Base-by-base conservation (phyloP, 2,113 vertebrate species). In the Pelodiscus sinensis region DNA sequence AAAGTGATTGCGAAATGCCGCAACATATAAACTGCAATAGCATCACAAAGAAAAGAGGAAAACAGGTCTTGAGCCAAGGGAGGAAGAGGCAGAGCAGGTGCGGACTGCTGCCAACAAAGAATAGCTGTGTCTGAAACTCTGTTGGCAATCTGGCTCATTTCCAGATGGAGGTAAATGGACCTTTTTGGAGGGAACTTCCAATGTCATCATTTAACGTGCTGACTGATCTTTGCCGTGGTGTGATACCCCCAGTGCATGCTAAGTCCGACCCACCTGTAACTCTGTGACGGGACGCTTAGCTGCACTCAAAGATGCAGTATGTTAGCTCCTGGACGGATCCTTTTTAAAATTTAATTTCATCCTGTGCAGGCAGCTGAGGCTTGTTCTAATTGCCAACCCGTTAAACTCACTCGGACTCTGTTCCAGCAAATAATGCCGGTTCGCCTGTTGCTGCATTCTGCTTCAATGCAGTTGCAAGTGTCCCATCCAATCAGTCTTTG, bases 61-160 rank as follows among this genome's bases (percentile, higher is more conserved):
- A 51, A 82, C 88, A 57, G 73, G 84, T 56, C 81, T 93, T 21
- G 94, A 86, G 93, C 75, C 78, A 73, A 90, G 87, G 14, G 87
- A 92, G 44, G 90, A 94, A 92, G 94, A 94, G 65, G n/a, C 94
- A 90, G 81, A 94, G 89, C 93, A 97, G 96, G 92, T 96, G 93
- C 94, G 90, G 95, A 89, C 92, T 93, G 87, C 95, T 97, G 88
- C 92, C 81, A 84, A 84, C 93, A 92, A 79, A 90, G 82, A 95
- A 95, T 93, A 89, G 96, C 85, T 85, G 75, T 29, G 92, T 92
- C 71, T 84, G 91, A 73, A 86, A 88, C 81, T 50, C 87, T 92
- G 92, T 86, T 94, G 92, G 90, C 87, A 58, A 52, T 68, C 31
- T 50, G 86, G 92, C 85, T 90, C 95, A 90, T 93, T 89, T 88